Conservation (phyloP, 2,888 invertebrate species). For the Meghimatium bilineatum region DNA sequence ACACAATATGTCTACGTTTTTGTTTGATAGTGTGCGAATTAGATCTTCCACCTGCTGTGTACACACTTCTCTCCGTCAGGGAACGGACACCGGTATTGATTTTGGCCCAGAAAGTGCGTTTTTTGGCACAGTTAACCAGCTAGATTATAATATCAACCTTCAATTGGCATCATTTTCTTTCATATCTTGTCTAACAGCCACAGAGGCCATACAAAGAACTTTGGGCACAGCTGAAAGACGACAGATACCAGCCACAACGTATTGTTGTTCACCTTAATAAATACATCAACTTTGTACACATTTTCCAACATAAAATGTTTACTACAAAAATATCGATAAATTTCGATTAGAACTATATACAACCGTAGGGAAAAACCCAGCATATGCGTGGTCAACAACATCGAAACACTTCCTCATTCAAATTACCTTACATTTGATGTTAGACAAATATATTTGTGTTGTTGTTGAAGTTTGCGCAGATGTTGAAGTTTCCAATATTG, state of each 20-base stretch:
- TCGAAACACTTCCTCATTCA: not conserved
- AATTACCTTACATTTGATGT: no score
- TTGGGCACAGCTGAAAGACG: not conserved
- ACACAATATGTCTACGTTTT: not conserved
- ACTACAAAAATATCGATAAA: not conserved
- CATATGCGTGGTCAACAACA: not conserved
- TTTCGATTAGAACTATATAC: not conserved
- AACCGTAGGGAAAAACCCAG: conserved; percentile 4
- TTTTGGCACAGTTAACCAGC: not conserved
- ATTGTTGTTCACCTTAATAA: not conserved
- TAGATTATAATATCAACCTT: not conserved
- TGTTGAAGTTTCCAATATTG: no score
- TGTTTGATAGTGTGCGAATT: conserved; percentile 12
- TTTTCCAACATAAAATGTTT: not conserved
- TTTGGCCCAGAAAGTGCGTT: no score
- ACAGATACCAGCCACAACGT: not conserved
- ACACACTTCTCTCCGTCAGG: not conserved
- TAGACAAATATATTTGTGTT: no score
- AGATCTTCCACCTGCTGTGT: not conserved
- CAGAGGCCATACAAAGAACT: not conserved
- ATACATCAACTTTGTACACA: not conserved
- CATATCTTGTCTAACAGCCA: not conserved
- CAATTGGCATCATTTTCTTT: conserved; percentile 13
- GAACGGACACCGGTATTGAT: not conserved
- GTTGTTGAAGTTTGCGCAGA: no score